Percentiles rank a stretch among this genome's conserved stretches.
phyloP scores from a whole-genome alignment of 2,888 invertebrate genomes.

The Drosophila fulvimacula region DNA sequence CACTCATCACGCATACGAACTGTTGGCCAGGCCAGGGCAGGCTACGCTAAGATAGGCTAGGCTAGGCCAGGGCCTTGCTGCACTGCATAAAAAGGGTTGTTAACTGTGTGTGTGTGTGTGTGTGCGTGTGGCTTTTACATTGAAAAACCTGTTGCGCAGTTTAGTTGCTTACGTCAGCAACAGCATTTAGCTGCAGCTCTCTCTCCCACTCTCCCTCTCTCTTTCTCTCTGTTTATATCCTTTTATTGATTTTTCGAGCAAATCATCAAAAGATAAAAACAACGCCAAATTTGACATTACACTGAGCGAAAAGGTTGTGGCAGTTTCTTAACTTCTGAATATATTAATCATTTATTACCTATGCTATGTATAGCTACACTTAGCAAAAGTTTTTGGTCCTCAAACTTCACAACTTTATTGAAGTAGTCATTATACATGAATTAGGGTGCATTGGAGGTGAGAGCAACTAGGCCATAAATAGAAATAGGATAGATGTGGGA shows the following conservation, averaged over 20 bases:
- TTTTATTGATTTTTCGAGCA: slow-evolving; percentile 42
- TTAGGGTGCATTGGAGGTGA: too few species aligned
- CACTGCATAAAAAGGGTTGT: slow-evolving; percentile 6
- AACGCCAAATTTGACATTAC: slow-evolving; percentile 4
- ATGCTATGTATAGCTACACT: background rate
- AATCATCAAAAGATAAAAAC: slow-evolving; percentile 7
- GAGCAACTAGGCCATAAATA: too few species aligned
- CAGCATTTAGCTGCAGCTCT: slow-evolving; percentile 3
- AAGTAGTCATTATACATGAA: too few species aligned
- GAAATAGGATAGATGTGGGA: too few species aligned
- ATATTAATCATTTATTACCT: background rate
- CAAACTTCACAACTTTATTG: too few species aligned
- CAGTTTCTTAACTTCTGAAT: background rate
- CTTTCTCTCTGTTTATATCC: background rate
- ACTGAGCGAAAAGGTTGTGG: background rate
- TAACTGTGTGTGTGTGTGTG: background rate
- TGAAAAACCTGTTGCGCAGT: slow-evolving; percentile 65
- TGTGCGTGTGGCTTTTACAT: slow-evolving; percentile 1
- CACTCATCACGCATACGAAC: slow-evolving; percentile 59
- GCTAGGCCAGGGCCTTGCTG: slow-evolving; percentile 10
- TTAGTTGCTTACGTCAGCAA: slow-evolving; percentile 66
- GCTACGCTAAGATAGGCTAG: background rate
- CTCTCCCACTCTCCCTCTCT: background rate
- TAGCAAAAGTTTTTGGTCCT: too few species aligned
- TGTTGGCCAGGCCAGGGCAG: slow-evolving; percentile 28